A percentile compares a stretch with the other conserved stretches of the same genome.
phyloP scores from a whole-genome alignment of 2,888 invertebrate species.

The Acronicta leporina region DNA sequence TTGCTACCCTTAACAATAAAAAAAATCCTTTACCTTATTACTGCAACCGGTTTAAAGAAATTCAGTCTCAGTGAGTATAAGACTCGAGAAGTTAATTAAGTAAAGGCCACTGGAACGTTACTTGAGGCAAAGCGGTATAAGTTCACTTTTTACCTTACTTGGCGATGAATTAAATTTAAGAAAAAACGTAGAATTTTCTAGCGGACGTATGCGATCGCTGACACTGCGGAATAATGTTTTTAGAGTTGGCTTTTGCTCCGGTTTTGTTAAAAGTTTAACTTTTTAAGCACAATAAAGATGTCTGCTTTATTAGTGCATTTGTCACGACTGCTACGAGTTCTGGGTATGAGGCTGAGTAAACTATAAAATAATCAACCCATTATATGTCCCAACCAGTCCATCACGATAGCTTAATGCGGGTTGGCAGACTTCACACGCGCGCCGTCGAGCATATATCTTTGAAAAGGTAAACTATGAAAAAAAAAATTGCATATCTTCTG shows the following conservation, averaged over 20 bases:
- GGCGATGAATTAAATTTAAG: constrained; percentile 64
- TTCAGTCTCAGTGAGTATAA: constrained; percentile 47
- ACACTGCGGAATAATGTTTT: constrained; percentile 37
- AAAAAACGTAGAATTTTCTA: constrained; percentile 58
- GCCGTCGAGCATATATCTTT: too few species aligned
- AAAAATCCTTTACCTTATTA: constrained; percentile 49
- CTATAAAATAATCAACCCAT: too few species aligned
- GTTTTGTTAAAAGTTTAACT: constrained; percentile 20
- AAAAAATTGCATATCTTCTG: too few species aligned
- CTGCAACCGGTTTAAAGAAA: constrained; percentile 56
- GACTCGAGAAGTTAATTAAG: constrained; percentile 63
- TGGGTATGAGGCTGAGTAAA: background rate
- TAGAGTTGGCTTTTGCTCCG: background rate
- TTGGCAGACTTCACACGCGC: too few species aligned
- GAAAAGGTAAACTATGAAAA: too few species aligned
- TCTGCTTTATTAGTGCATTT: too few species aligned
- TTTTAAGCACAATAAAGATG: background rate
- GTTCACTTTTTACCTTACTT: constrained; percentile 60
- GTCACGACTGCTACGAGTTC: too few species aligned
- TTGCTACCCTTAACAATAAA: constrained; percentile 31
- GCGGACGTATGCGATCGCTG: constrained; percentile 41
- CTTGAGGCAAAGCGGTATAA: constrained; percentile 42
- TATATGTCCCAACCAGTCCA: too few species aligned
- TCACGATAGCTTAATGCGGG: too few species aligned
- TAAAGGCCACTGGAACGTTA: constrained; percentile 49